Evolutionary conservation across 2,888 invertebrate genomes (phyloP), one percentile per base, ranked within the genome.

Genomic region (Trisateles emortualis): DNA sequence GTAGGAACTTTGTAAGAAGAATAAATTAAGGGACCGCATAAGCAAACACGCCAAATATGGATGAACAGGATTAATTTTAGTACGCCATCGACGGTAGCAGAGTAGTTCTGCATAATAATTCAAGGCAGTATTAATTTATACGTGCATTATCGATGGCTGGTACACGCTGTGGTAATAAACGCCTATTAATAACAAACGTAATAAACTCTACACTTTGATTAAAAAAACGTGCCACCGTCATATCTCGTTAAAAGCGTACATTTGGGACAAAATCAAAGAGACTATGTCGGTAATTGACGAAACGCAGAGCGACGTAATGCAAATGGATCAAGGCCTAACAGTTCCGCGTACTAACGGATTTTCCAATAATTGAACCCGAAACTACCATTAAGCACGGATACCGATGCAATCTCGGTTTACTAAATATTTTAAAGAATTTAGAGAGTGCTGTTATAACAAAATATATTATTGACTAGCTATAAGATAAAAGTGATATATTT

Each of bases 301-400:
- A 70, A 67, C 52, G 65, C 65, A 65, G 58, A 65, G 64, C 61
- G 71, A 67, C 67, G 52, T 64, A 55, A 63, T 72, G 69, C 71
- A 72, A 74, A 72, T 64, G 68, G 68, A 71, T 62, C 67, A 70
- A 62, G 66, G 70, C 61, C 56, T 47, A 54, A 59, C 66, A 65
- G 59, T 60, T 69, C 72, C 64, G 66, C 54, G 59, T 59, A 51
- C 67, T 60, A 74, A 79, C 76, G 58, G 72, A 76, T 80, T 85
- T 83, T 75, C 83, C 83, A 71, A 81, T 85, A 85, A 85, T 83
- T 78, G 75, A 63, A 69, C 59, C 72, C 59, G 77, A 80, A 78
- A 76, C 73, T 74, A 61, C 63, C 62, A 58, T 52, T 52, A 52
- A 55, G 49, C 63, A 60, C 39, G 42, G 41, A 44, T 41, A 16